phyloP scores from a whole-genome alignment of 2,797 vertebrate genomes.

The Trachops cirrhosus region DNA sequence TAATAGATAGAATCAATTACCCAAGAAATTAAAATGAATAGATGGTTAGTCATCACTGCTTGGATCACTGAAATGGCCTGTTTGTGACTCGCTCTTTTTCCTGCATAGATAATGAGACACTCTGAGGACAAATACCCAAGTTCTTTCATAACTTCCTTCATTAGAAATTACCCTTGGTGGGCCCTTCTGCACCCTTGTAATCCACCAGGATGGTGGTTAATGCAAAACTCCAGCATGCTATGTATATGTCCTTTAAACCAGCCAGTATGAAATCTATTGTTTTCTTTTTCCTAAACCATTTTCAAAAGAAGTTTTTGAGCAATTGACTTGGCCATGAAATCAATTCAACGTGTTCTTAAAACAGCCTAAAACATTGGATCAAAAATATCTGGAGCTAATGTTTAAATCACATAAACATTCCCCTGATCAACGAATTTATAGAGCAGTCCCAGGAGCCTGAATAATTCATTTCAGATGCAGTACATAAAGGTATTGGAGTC shows the following conservation, averaged over 20 bases:
- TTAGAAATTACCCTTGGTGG: slow-evolving; percentile 30
- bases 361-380: slow-evolving; percentile 24
- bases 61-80: slow-evolving; percentile 50
- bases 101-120: slow-evolving; percentile 22
- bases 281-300: background rate
- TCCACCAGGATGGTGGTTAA: background rate
- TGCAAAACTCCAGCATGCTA: background rate
- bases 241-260: background rate
- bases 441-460: slow-evolving; percentile 17
- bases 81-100: slow-evolving; percentile 49
- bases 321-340: slow-evolving; percentile 49
- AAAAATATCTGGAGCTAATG: slow-evolving; percentile 44
- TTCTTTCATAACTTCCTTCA: slow-evolving; percentile 31
- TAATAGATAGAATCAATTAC: slow-evolving; percentile 72
- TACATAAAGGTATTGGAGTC: slow-evolving; percentile 32
- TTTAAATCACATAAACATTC: slow-evolving; percentile 50
- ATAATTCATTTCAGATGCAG: slow-evolving; percentile 58
- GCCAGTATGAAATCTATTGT: background rate
- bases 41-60: slow-evolving; percentile 59
- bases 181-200: background rate
- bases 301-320: slow-evolving; percentile 52
- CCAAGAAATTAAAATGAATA: slow-evolving; percentile 68
- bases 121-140: slow-evolving; percentile 21
- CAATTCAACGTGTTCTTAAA: slow-evolving; percentile 53
- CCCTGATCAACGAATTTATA: slow-evolving; percentile 48